Percentiles rank a stretch among this genome's conserved stretches.
Conservation (phyloP, 2,797 vertebrate genomes). For the Cygnus olor region DNA sequence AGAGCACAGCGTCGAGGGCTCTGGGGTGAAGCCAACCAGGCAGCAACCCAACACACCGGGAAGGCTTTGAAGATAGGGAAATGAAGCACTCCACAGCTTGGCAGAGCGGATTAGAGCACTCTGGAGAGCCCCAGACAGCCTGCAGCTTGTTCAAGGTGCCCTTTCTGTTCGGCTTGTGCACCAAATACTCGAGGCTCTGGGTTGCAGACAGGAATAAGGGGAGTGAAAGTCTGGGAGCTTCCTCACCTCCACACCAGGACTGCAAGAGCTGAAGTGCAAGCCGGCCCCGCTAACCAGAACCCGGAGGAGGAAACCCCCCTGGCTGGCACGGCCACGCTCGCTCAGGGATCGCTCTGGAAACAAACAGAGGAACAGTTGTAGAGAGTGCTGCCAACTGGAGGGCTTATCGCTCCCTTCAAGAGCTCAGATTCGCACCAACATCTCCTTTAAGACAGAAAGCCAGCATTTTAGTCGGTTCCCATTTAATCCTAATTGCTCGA, state of each 20-base stretch:
- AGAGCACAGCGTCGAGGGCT: not conserved
- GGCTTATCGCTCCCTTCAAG: accelerated
- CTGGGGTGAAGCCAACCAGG: not conserved
- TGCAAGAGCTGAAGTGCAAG: not conserved
- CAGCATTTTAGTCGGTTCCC: not conserved
- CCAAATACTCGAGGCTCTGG: not conserved
- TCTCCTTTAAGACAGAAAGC: not conserved
- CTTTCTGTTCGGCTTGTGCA: not conserved
- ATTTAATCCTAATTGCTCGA: not conserved
- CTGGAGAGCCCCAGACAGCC: not conserved
- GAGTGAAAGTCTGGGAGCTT: not conserved
- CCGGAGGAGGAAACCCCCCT: not conserved
- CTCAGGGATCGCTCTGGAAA: not conserved
- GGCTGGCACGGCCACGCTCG: not conserved
- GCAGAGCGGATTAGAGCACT: slow-evolving; percentile 26
- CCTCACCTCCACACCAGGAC: not conserved
- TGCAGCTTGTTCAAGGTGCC: slow-evolving; percentile 24
- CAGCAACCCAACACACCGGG: not conserved
- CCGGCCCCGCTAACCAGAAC: not conserved
- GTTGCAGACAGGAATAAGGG: not conserved
- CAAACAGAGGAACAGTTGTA: not conserved
- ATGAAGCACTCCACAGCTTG: not conserved
- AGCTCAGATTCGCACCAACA: not conserved
- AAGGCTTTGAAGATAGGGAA: slow-evolving; percentile 47
- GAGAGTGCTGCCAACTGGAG: not conserved